Evolutionary conservation across 2,888 invertebrate species (phyloP), one percentile per base, ranked within the genome.

Genomic region (Microplitis manilae): DNA sequence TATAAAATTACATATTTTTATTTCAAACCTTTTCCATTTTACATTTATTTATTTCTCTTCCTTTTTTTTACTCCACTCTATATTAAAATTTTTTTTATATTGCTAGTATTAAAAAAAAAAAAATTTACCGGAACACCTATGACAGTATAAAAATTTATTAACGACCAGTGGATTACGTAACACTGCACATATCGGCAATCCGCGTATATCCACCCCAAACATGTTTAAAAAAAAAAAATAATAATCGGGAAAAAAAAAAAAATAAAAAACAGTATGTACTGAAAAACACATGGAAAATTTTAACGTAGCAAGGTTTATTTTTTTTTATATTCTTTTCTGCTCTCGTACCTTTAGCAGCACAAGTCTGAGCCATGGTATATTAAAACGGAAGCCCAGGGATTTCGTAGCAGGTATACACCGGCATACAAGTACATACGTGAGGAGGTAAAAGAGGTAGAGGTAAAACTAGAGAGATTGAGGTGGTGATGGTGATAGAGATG

Each of bases 371-470:
- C 38, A 64, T 68, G 76, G 77, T 78, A 81, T 79, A 81, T 81
- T 80, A 76, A 79, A 80, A 80, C 77, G 78, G 68, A 76, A 79
- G 79, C 77, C 79, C 76, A 67, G 61, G 71, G 62, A 79, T 80
- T 80, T 79, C 73, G 50, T 60, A 15, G 69, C 75, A 69, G 73
- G 68, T 71, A 67, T 15, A 72, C 39, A 60, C 38, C 15, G 62
- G 72, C 17, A 68, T 61, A 30, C 39, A 50, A 50, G 13, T 50
- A 50, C 50, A 50, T 50, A 50, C 50, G 50, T 13, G 13, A 39
- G 72, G 30, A 30, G 17, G 72, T 72, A 73, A n/a, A 67, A 65
- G 41, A 74, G 76, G 69, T 75, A 78, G 62, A 62, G 40, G 76
- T 76, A 73, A 77, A 50, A 75, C 68, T 72, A 71, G 68, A 72